Evolutionary conservation across 1,140 invertebrate genomes (phyloP).

Genomic region (Pomacea maculata): DNA sequence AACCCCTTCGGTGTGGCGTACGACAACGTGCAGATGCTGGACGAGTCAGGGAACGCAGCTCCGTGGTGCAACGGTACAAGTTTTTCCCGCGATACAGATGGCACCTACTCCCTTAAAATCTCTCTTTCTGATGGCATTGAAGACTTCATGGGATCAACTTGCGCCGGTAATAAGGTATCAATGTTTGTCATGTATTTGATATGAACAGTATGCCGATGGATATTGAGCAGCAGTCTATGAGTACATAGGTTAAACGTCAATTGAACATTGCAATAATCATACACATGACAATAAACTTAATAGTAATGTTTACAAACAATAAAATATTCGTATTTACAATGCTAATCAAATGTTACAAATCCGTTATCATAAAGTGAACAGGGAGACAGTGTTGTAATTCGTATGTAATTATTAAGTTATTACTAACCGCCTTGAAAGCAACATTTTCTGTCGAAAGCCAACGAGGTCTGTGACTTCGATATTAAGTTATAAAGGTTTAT

Average conservation of each 20-base stretch:
- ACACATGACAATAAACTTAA: too few relatives aligned
- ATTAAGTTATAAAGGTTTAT: too few relatives aligned
- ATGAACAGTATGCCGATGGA: neutral
- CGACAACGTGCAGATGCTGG: neutral
- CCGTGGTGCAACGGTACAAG: neutral
- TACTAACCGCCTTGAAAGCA: neutral
- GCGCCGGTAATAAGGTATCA: conserved; percentile 4
- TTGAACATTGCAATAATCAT: too few relatives aligned
- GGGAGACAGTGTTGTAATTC: neutral
- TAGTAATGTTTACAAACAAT: too few relatives aligned
- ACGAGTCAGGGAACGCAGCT: neutral
- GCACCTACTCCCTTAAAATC: neutral
- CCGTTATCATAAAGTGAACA: neutral
- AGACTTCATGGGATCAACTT: neutral
- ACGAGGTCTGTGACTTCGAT: too few relatives aligned
- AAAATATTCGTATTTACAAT: too few relatives aligned
- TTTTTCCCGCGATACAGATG: neutral
- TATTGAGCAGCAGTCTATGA: too few relatives aligned
- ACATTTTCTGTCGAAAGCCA: neutral
- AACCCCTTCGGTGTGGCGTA: conserved; percentile 1
- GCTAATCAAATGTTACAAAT: neutral
- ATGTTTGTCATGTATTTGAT: neutral
- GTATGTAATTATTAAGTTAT: neutral
- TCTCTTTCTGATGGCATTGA: neutral
- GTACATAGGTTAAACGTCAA: too few relatives aligned